Evolutionary conservation across 2,113 vertebrate genomes (phyloP).

Genomic region (Hippocampus abdominalis): DNA sequence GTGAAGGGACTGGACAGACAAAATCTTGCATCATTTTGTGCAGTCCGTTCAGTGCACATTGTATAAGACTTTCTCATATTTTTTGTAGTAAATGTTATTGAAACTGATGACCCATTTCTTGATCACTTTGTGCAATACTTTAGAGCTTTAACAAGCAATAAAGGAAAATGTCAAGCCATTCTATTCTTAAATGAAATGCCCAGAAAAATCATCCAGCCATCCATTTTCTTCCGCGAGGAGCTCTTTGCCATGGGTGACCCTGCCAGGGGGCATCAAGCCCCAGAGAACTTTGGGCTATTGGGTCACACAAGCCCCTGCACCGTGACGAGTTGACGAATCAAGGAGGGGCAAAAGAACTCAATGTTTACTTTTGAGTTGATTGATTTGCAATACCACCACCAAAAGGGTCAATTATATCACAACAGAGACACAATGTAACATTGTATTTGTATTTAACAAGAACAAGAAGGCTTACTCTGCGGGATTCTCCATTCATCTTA

Average conservation of each 20-base stretch:
- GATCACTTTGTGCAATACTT: background rate
- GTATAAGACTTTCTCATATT: background rate
- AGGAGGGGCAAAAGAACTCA: background rate
- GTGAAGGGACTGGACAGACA: constrained; percentile 3
- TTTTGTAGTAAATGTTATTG: background rate
- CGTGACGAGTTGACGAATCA: too few relatives aligned
- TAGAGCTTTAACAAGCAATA: background rate
- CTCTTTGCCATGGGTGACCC: background rate
- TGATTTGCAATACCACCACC: background rate
- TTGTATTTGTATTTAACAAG: background rate
- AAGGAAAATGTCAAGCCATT: background rate
- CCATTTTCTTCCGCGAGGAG: background rate
- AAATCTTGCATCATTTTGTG: background rate
- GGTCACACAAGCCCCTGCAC: too few relatives aligned
- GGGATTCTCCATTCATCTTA: background rate
- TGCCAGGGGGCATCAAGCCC: too few relatives aligned
- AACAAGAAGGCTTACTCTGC: background rate
- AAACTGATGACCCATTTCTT: background rate
- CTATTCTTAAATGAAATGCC: background rate
- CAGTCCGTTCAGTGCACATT: background rate
- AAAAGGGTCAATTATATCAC: background rate
- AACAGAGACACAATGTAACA: background rate
- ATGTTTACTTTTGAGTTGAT: background rate
- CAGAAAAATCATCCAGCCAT: background rate
- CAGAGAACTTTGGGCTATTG: too few relatives aligned